A percentile compares a stretch with the other conserved stretches of the same genome.
Evolutionary conservation across 2,113 vertebrate genomes (phyloP).

Genomic region (Eolophus roseicapilla): DNA sequence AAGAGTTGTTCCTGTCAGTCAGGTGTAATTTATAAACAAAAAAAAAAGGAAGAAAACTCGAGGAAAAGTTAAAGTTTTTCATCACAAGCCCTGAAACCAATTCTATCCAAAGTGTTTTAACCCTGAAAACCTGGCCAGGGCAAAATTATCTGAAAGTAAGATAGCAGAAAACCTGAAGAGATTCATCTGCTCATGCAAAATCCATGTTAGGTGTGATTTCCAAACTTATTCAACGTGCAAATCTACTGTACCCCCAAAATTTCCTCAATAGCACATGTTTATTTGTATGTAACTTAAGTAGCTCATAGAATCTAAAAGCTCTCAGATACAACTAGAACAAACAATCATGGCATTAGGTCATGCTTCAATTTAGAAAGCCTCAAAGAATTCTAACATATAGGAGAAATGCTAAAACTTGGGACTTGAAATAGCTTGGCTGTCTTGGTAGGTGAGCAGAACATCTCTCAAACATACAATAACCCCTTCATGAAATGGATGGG

Average conservation of each 20-base stretch:
- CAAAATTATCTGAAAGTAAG: not conserved
- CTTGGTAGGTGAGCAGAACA: not conserved
- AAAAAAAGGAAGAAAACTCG: not conserved
- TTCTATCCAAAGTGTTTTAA: not conserved
- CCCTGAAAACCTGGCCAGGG: not conserved
- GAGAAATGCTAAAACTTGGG: not conserved
- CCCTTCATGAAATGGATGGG: fast-evolving
- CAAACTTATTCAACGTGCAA: not conserved
- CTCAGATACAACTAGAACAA: not conserved
- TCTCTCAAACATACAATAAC: not conserved
- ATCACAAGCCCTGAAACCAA: not conserved
- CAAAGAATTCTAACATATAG: not conserved
- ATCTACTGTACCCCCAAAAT: not conserved
- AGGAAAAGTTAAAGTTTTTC: not conserved
- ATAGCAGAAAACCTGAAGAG: not conserved
- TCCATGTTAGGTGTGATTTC: not conserved
- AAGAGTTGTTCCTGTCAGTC: not conserved
- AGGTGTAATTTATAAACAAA: not conserved
- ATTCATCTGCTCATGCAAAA: not conserved
- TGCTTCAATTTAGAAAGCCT: not conserved
- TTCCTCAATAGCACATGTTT: not conserved
- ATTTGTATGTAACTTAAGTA: not conserved
- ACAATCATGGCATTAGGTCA: not conserved
- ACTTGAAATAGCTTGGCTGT: not conserved
- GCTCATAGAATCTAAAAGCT: not conserved